A percentile compares a stretch with the other conserved stretches of the same genome.
Conservation (phyloP, 2,888 invertebrate species). For the Spilosoma lubricipeda region DNA sequence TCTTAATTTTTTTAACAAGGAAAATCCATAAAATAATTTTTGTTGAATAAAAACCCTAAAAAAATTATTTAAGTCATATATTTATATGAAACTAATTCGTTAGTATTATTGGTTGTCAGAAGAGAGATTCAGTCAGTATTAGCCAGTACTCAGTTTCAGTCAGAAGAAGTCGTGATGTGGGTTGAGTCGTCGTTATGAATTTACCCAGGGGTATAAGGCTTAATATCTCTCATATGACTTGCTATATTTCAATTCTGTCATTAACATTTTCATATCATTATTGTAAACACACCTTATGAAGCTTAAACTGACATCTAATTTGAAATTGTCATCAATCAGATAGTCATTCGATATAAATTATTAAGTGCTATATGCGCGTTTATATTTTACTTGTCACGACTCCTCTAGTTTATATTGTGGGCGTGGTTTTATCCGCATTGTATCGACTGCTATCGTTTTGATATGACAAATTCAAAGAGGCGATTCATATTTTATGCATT, state of each 20-base stretch:
- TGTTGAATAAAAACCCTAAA: too few relatives aligned
- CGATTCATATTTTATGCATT: constrained; percentile 82
- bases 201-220: not conserved
- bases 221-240: not conserved
- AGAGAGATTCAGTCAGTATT: too few relatives aligned
- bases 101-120: too few relatives aligned
- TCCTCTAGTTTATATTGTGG: constrained; percentile 58
- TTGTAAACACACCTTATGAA: not conserved
- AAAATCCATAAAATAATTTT: too few relatives aligned
- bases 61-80: too few relatives aligned
- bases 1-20: too few relatives aligned
- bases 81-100: too few relatives aligned
- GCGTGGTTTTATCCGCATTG: constrained; percentile 63
- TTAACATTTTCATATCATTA: not conserved
- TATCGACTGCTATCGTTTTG: constrained; percentile 69
- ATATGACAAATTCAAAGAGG: constrained; percentile 81
- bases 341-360: constrained; percentile 56
- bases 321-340: constrained; percentile 53
- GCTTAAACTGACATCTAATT: constrained; percentile 34
- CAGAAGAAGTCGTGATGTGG: not conserved
- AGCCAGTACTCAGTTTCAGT: too few relatives aligned
- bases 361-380: constrained; percentile 55
- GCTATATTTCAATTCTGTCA: not conserved
- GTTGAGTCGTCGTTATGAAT: not conserved
- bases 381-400: constrained; percentile 69